phyloP scores from a whole-genome alignment of 2,113 vertebrate genomes.

The Bambusicola thoracicus region DNA sequence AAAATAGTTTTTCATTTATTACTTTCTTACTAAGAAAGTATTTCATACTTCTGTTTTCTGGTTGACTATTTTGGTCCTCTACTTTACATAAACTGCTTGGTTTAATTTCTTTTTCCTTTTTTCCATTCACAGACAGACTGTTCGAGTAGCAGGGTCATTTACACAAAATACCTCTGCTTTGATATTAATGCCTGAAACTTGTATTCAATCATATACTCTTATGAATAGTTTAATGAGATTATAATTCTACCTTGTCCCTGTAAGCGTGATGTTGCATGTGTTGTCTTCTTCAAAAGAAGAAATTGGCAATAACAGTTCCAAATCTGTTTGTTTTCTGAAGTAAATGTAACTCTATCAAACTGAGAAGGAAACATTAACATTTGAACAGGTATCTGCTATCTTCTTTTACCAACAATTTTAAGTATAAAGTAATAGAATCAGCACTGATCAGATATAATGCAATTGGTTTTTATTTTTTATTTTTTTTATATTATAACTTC shows the following conservation, averaged over 20 bases:
- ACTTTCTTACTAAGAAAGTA: neutral
- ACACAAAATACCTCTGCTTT: neutral
- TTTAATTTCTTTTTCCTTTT: neutral
- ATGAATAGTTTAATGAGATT: neutral
- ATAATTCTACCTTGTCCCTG: neutral
- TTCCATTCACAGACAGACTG: neutral
- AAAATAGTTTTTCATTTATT: neutral
- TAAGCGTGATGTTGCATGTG: neutral
- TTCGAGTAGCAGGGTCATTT: constrained; percentile 6
- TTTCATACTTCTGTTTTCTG: neutral
- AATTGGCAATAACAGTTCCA: neutral
- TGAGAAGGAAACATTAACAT: too few relatives aligned
- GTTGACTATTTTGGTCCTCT: constrained; percentile 5
- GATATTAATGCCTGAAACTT: neutral
- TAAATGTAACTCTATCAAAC: neutral
- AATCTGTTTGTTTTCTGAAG: neutral
- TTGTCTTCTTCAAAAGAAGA: neutral
- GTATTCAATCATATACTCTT: neutral
- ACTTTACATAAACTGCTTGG: neutral
- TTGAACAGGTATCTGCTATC: neutral
- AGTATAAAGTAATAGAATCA: neutral
- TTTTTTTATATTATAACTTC: neutral
- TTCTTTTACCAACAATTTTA: neutral
- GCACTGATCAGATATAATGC: neutral
- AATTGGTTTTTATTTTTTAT: neutral